A percentile compares a stretch with the other conserved stretches of the same genome.
phyloP scores from a whole-genome alignment of 2,888 invertebrate species.

The Drosophila mulleri region DNA sequence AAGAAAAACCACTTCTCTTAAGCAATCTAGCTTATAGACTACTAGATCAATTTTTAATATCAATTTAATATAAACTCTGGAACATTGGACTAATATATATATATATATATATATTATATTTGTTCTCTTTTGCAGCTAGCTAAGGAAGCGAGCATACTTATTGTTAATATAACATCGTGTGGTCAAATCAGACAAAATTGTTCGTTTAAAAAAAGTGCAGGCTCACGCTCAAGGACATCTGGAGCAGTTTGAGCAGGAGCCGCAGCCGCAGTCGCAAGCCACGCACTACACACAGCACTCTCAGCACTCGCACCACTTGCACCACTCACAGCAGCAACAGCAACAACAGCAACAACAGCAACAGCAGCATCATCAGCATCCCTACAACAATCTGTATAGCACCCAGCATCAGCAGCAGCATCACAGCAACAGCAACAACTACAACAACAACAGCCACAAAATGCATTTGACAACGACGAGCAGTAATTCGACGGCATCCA shows the following conservation, averaged over 20 bases:
- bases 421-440: constrained; percentile 28
- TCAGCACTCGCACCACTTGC: constrained; percentile 38
- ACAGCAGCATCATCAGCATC: constrained; percentile 59
- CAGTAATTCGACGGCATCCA: constrained; percentile 70
- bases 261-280: constrained; percentile 36
- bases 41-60: no score
- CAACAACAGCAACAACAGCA: constrained; percentile 27
- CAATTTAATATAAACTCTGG: no score
- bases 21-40: no score
- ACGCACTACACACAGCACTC: constrained; percentile 41
- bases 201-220: constrained; percentile 76
- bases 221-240: constrained; percentile 80
- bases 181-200: constrained; percentile 67
- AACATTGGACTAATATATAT: no score
- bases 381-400: constrained; percentile 34
- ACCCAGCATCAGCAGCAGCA: constrained; percentile 31
- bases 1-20: no score
- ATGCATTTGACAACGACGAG: constrained; percentile 82
- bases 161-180: constrained; percentile 16
- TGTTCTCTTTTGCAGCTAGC: constrained; percentile 27
- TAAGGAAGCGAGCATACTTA: background rate
- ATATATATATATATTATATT: no score
- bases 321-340: constrained; percentile 36
- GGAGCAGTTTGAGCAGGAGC: constrained; percentile 76
- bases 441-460: constrained; percentile 71